Conservation (phyloP, 2,113 vertebrate genomes). For the Tragulus kanchil region DNA sequence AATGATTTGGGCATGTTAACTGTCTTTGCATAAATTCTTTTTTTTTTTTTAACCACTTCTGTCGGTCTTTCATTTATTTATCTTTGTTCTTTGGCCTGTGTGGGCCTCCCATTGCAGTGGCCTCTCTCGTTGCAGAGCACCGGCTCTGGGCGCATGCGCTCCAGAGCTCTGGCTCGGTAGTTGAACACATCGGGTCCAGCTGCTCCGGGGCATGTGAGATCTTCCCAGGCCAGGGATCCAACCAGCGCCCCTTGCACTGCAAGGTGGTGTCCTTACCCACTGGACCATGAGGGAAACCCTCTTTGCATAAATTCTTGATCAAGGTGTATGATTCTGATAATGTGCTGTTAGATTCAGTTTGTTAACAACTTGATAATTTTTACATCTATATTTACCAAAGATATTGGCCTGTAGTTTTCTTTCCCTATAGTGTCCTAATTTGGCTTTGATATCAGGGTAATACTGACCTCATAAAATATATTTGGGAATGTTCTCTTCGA, state of each 20-base stretch:
- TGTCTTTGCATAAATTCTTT: background rate
- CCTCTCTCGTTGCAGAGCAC: too few species aligned
- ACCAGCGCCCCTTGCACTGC: too few species aligned
- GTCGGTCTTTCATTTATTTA: too few species aligned
- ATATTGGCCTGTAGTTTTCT: background rate
- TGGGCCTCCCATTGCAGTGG: background rate
- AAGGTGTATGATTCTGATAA: background rate
- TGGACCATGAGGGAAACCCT: too few species aligned
- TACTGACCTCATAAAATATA: background rate
- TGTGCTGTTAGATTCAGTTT: background rate
- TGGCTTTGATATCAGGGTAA: background rate
- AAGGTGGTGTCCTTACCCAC: too few species aligned
- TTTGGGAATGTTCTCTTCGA: background rate
- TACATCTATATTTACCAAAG: background rate
- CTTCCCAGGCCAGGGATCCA: too few species aligned
- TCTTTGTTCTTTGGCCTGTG: too few species aligned
- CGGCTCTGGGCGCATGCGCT: too few species aligned
- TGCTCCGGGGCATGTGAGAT: too few species aligned
- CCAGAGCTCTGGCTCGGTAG: too few species aligned
- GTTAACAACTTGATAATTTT: background rate
- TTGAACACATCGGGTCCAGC: too few species aligned
- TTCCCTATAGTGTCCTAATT: background rate
- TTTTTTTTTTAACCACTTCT: too few species aligned
- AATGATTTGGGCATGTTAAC: background rate
- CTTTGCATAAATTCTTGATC: background rate